These are phyloP conservation scores for Thymallus thymallus DNA, from an alignment of 2,113 vertebrate species.

Conservation along the genomic window DNA sequence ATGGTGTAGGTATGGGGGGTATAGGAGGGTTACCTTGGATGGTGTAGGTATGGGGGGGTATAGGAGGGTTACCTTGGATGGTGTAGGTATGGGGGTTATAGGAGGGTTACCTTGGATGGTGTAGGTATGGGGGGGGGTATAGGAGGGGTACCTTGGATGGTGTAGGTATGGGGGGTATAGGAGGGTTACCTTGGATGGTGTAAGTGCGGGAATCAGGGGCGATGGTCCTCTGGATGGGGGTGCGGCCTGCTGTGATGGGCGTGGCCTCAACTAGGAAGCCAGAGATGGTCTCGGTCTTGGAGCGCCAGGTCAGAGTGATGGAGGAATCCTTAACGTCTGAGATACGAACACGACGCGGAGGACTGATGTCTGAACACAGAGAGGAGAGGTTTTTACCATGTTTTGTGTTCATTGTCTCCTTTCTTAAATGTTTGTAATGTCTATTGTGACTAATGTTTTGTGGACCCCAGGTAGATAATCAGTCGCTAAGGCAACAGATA, in stretches of 20 bases:
- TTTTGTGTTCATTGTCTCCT: background rate
- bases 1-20: too few species aligned
- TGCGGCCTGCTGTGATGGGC: slow-evolving; percentile 68
- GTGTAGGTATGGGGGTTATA: background rate
- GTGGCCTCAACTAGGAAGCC: slow-evolving; percentile 89
- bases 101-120: background rate
- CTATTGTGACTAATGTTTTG: too few species aligned
- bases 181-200: background rate
- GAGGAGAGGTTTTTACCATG: background rate
- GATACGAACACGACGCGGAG: slow-evolving; percentile 89
- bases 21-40: too few species aligned
- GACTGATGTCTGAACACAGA: slow-evolving; percentile 81
- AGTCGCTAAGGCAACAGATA: too few species aligned
- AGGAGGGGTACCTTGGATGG: background rate
- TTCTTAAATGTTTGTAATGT: too few species aligned
- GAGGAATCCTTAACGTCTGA: slow-evolving; percentile 85
- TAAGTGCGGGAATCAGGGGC: slow-evolving; percentile 77
- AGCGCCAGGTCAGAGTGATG: slow-evolving; percentile 90
- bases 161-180: background rate
- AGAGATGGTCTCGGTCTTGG: slow-evolving; percentile 87
- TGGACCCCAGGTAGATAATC: too few species aligned
- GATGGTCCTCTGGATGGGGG: slow-evolving; percentile 81
- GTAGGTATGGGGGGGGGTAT: background rate
- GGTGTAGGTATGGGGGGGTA: too few species aligned
- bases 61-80: too few species aligned